Evolutionary conservation across 2,888 invertebrate species (phyloP).

Genomic region (Parelbella ahira): DNA sequence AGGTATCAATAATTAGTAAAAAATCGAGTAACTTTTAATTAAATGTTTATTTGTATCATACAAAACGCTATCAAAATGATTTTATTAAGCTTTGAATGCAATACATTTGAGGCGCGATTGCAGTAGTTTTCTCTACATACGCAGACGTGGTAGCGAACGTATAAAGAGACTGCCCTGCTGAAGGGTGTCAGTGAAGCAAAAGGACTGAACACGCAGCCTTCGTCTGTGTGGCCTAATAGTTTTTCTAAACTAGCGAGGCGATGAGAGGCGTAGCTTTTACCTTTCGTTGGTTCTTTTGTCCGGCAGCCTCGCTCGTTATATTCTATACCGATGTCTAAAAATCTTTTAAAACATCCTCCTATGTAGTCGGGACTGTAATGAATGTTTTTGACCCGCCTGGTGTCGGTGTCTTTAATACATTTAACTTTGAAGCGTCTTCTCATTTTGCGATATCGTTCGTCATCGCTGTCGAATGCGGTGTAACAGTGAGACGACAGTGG

Average conservation of each 20-base stretch:
- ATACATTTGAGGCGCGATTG: slow-evolving; percentile 35
- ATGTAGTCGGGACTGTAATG: slow-evolving; percentile 29
- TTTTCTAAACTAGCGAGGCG: slow-evolving; percentile 32
- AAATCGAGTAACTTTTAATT: too few species aligned
- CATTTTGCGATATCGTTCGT: slow-evolving; percentile 6
- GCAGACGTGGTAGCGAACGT: slow-evolving; percentile 50
- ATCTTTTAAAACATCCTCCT: slow-evolving; percentile 39
- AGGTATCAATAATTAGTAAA: too few species aligned
- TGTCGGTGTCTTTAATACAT: slow-evolving; percentile 22
- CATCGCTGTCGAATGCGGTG: slow-evolving; percentile 24
- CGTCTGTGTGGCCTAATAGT: slow-evolving; percentile 27
- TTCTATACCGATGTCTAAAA: slow-evolving; percentile 36
- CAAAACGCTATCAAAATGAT: too few species aligned
- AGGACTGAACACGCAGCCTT: slow-evolving; percentile 48
- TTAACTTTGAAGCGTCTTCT: slow-evolving; percentile 23
- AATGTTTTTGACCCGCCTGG: slow-evolving; percentile 3
- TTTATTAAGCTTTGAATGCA: too few species aligned
- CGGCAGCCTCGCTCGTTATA: slow-evolving; percentile 39
- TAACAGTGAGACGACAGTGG: slow-evolving; percentile 27
- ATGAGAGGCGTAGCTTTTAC: slow-evolving; percentile 29
- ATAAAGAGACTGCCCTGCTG: slow-evolving; percentile 46
- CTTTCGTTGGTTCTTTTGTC: slow-evolving; percentile 25
- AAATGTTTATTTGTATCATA: too few species aligned
- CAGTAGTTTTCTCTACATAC: slow-evolving; percentile 46
- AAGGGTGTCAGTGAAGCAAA: slow-evolving; percentile 50